Percentiles rank a stretch among this genome's conserved stretches.
Conservation (phyloP, 1,140 invertebrate genomes). For the Anthonomus grandis region DNA sequence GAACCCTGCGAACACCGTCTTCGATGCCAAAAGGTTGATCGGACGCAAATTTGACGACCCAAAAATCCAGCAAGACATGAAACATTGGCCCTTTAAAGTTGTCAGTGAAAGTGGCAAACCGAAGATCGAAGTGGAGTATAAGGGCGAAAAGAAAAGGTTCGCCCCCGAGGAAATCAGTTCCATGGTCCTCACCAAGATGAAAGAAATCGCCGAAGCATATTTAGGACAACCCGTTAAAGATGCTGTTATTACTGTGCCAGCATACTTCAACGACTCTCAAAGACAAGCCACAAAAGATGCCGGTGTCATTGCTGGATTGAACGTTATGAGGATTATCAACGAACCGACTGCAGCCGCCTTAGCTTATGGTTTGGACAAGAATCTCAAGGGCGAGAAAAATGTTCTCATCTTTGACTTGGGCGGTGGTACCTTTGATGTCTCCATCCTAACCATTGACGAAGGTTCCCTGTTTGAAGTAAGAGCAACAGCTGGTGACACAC, state of each 20-base stretch:
- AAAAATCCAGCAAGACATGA: conserved; percentile 64
- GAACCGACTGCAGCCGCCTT: conserved; percentile 75
- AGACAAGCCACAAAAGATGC: too few species aligned
- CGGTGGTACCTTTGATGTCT: conserved; percentile 70
- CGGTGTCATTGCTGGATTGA: too few species aligned
- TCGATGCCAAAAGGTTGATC: conserved; percentile 63
- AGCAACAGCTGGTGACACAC: conserved; percentile 61
- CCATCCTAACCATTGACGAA: conserved; percentile 69
- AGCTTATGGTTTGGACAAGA: conserved; percentile 75
- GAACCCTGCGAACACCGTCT: conserved; percentile 82
- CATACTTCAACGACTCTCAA: conserved; percentile 66
- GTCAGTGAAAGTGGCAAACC: conserved; percentile 52
- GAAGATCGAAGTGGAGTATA: conserved; percentile 69
- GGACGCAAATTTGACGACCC: conserved; percentile 64
- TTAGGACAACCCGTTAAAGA: conserved; percentile 54
- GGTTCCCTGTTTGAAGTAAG: conserved; percentile 64
- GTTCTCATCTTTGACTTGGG: conserved; percentile 64
- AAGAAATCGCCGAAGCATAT: conserved; percentile 57
- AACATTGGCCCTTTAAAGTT: conserved; percentile 68
- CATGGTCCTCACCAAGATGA: conserved; percentile 62
- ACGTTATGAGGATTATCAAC: conserved; percentile 61
- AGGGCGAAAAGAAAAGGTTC: conserved; percentile 72
- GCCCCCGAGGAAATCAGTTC: conserved; percentile 71
- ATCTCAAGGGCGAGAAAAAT: conserved; percentile 65
- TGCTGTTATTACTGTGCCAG: conserved; percentile 45